These are phyloP conservation scores for Ochropleura leucogaster DNA, from an alignment of 2,888 invertebrate species.

Conservation along the genomic window DNA sequence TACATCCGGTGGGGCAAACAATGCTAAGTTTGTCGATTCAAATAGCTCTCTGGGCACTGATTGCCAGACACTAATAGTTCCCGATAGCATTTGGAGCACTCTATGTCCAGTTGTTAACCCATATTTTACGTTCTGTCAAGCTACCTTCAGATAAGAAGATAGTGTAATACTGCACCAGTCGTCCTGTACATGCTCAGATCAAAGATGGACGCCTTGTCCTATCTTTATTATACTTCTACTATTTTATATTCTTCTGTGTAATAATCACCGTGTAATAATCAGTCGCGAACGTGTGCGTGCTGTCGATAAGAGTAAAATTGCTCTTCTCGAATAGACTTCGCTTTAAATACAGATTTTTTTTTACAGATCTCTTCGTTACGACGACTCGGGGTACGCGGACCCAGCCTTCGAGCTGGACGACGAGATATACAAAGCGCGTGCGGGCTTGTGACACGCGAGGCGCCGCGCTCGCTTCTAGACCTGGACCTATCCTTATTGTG, in stretches of 20 bases:
- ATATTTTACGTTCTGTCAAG: neutral
- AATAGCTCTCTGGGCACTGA: neutral
- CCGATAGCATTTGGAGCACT: neutral
- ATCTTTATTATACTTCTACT: too few relatives aligned
- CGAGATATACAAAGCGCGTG: slow-evolving; percentile 92
- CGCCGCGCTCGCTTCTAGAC: slow-evolving; percentile 85
- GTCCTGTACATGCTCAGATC: too few relatives aligned
- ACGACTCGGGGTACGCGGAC: slow-evolving; percentile 94
- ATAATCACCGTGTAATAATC: neutral
- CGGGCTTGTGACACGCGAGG: slow-evolving; percentile 89
- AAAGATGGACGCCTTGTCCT: too few relatives aligned
- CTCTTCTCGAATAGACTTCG: neutral
- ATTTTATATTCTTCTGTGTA: neutral
- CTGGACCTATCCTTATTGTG: slow-evolving; percentile 18
- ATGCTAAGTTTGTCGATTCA: neutral
- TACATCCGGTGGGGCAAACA: neutral
- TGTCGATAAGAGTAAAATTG: neutral
- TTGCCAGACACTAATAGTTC: neutral
- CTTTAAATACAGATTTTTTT: slow-evolving; percentile 6
- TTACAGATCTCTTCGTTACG: slow-evolving; percentile 91
- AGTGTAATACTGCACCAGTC: too few relatives aligned
- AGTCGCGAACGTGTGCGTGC: neutral
- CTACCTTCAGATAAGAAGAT: too few relatives aligned
- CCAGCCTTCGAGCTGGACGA: slow-evolving; percentile 93
- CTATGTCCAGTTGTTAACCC: neutral